phyloP scores from a whole-genome alignment of 2,888 invertebrate genomes.

The Meliscaeva auricollis region DNA sequence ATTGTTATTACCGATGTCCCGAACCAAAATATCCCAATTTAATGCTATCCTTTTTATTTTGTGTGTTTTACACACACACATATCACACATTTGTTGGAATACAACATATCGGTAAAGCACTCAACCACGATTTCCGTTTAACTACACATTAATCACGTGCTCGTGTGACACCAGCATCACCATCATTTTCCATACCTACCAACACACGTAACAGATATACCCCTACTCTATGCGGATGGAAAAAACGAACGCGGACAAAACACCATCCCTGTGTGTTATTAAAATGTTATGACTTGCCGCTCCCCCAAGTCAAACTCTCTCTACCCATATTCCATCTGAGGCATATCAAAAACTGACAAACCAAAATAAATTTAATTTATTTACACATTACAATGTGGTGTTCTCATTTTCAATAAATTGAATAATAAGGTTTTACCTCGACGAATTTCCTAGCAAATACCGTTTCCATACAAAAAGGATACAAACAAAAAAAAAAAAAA shows the following conservation, averaged over 20 bases:
- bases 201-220: neutral
- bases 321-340: constrained; percentile 21
- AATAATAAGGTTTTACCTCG: constrained; percentile 72
- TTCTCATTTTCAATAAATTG: constrained; percentile 76
- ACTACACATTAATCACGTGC: constrained; percentile 76
- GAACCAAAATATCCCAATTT: constrained; percentile 19
- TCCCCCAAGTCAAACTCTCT: neutral
- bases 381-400: constrained; percentile 76
- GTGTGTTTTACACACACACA: neutral
- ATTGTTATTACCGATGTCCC: neutral
- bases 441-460: constrained; percentile 52
- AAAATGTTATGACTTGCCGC: neutral
- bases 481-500: neutral
- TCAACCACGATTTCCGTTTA: constrained; percentile 70
- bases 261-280: constrained; percentile 5
- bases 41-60: constrained; percentile 6
- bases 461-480: no score
- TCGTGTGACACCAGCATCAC: constrained; percentile 60
- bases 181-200: constrained; percentile 25
- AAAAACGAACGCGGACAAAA: no score
- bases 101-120: constrained; percentile 7
- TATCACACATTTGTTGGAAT: neutral
- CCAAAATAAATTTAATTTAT: constrained; percentile 76
- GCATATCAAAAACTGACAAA: constrained; percentile 73
- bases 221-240: no score